Conservation (phyloP, 2,113 vertebrate genomes). For the Jaculus jaculus region DNA sequence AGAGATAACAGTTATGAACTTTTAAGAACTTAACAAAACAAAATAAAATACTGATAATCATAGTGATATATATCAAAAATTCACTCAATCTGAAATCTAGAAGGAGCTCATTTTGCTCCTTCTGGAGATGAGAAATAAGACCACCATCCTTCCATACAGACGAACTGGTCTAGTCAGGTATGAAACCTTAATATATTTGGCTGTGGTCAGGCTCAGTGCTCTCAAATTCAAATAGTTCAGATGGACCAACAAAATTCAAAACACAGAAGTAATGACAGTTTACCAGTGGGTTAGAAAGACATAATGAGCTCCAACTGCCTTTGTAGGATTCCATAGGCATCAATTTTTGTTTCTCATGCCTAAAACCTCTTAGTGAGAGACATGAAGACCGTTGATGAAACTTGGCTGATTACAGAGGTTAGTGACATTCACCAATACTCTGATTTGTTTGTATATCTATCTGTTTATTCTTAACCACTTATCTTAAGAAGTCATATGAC, state of each 20-base stretch:
- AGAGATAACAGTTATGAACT: background rate
- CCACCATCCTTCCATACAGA: background rate
- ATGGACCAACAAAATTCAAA: background rate
- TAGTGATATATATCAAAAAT: background rate
- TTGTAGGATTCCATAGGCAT: background rate
- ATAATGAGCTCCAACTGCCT: background rate
- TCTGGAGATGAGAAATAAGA: background rate
- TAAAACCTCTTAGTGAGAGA: background rate
- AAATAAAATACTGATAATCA: slow-evolving; percentile 2
- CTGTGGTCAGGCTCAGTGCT: background rate
- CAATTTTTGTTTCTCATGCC: background rate
- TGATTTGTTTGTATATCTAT: slow-evolving; percentile 68
- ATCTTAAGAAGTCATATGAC: slow-evolving; percentile 90
- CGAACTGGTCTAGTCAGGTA: background rate
- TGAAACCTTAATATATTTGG: background rate
- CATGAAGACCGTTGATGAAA: background rate
- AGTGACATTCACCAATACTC: background rate
- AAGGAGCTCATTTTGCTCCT: background rate
- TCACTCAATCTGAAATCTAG: background rate
- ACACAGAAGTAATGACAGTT: background rate
- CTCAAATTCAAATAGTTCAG: background rate
- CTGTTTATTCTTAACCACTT: slow-evolving; percentile 90
- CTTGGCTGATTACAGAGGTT: background rate
- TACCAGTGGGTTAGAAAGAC: background rate
- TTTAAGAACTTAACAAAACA: slow-evolving; percentile 32